Percentiles rank a stretch among this genome's conserved stretches.
These are phyloP conservation scores for Sitobion miscanthi DNA, from an alignment of 1,140 invertebrate genomes.

Conservation along the genomic window DNA sequence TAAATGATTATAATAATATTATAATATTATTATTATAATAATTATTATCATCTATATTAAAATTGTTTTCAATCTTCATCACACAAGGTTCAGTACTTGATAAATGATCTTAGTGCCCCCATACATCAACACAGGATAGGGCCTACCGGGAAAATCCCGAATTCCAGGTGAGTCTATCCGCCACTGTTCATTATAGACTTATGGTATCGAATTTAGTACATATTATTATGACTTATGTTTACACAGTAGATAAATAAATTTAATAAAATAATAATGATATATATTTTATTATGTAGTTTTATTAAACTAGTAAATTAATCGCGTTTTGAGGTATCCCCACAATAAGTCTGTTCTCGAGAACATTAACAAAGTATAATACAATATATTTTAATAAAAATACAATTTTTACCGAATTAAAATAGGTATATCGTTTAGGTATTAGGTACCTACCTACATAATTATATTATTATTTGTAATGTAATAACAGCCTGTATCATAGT, in stretches of 20 bases:
- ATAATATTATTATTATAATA: too few relatives aligned
- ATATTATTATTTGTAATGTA: neutral
- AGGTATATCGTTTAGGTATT: neutral
- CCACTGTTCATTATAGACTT: neutral
- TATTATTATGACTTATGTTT: slow-evolving; percentile 17
- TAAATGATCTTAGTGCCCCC: too few relatives aligned
- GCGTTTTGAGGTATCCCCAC: neutral
- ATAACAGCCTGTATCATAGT: neutral
- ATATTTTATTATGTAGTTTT: neutral
- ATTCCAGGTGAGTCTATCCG: too few relatives aligned
- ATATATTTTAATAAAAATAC: neutral
- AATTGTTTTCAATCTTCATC: too few relatives aligned
- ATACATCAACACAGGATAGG: too few relatives aligned
- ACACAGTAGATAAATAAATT: slow-evolving; percentile 12
- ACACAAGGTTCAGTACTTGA: too few relatives aligned
- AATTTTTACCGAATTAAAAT: neutral
- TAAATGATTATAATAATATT: too few relatives aligned
- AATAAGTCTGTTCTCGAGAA: neutral
- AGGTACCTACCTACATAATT: neutral
- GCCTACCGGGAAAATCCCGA: too few relatives aligned
- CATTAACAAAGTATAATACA: neutral
- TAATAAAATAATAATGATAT: slow-evolving; percentile 25
- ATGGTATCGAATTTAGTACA: slow-evolving; percentile 27
- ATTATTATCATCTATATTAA: too few relatives aligned
- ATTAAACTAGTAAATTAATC: neutral